Evolutionary conservation across 2,888 invertebrate species (phyloP), one percentile per base, ranked within the genome.

Genomic region (Mesorhabditis belari): DNA sequence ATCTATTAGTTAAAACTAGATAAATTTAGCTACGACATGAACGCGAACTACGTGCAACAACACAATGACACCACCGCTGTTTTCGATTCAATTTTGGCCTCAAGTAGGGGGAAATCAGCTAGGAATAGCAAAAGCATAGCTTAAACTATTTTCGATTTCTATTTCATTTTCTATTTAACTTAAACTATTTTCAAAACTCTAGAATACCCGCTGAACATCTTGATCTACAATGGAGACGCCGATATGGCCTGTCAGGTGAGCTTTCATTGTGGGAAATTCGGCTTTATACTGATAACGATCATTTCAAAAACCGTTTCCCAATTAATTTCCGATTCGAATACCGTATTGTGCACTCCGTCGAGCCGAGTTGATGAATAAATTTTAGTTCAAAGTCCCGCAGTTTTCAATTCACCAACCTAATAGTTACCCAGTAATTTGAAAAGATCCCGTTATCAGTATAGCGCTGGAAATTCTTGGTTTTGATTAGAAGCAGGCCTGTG

Each of bases 201-300:
- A 17, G 62, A 55, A 19, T 71, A 69, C 52, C 63, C 63, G 57
- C 56, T 67, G 17, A 58, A 62, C 25, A 64, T 73, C 63, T 60
- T 76, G 52, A 72, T 76, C 59, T 76, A 76, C 61, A 76, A 76
- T 60, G 76, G 76, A 58, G 76, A 77, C 55, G 76, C 69, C 19
- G 76, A 76, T 54, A 76, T 76, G 76, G 75, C 74, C 49, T 76
- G 76, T 44, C 73, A n/a, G n/a, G n/a, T n/a, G n/a, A n/a, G n/a
- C n/a, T n/a, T n/a, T n/a, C n/a, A n/a, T n/a, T n/a, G n/a, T n/a
- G 17, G 44, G 44, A 12, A n/a, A n/a, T n/a, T n/a, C n/a, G n/a
- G n/a, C n/a, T n/a, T n/a, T n/a, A n/a, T n/a, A n/a, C n/a, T n/a
- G n/a, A n/a, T 9, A 17, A 17, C 9, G 44, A 17, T 44, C 9